These are phyloP conservation scores for Ctena decussata DNA, from an alignment of 2,888 invertebrate species.

Conservation along the genomic window DNA sequence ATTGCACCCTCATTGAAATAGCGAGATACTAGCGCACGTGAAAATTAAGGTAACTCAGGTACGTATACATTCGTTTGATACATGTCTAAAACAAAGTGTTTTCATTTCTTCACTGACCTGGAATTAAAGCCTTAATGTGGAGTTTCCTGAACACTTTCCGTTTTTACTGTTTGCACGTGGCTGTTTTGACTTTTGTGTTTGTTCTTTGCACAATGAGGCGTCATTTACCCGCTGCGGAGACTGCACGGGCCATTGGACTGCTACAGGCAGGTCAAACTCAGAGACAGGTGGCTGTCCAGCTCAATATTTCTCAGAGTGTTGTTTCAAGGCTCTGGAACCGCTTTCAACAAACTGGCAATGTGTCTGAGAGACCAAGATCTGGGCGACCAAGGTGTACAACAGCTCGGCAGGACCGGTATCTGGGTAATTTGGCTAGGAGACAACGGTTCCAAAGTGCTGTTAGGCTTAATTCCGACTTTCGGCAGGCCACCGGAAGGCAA, in stretches of 20 bases:
- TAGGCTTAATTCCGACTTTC: not conserved
- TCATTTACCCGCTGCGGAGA: not conserved
- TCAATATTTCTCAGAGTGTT: not conserved
- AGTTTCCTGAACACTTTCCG: not conserved
- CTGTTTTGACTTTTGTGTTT: not conserved
- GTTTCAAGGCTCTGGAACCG: not conserved
- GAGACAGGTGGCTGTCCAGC: not conserved
- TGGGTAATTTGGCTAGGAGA: no score
- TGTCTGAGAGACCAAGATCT: not conserved
- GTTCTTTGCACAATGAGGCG: not conserved
- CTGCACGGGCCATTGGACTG: not conserved
- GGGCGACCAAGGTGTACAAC: not conserved
- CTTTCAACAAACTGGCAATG: not conserved
- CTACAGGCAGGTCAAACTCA: no score
- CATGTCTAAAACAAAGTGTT: no score
- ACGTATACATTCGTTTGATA: no score
- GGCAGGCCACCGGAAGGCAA: no score
- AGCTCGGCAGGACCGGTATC: not conserved
- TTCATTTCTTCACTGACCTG: no score
- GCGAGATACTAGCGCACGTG: no score
- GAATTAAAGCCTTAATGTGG: not conserved
- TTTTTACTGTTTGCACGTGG: no score
- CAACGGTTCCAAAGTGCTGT: not conserved
- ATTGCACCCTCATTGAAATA: no score
- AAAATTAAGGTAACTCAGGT: no score